phyloP scores from a whole-genome alignment of 2,113 vertebrate species.

The Paedocypris sp. region DNA sequence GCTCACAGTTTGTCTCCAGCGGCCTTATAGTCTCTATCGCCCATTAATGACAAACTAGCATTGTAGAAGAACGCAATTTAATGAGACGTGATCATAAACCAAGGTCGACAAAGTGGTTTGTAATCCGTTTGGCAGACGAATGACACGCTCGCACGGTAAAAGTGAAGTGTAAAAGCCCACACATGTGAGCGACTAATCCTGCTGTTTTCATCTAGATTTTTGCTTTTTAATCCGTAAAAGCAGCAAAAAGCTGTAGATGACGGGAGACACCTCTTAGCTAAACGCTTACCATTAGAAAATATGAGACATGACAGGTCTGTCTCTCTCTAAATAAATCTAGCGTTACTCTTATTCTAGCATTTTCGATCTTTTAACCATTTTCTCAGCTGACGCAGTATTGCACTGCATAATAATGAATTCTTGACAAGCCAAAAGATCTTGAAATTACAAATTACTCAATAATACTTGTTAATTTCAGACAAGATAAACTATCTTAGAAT shows the following conservation, averaged over 20 bases:
- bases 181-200: slow-evolving; percentile 37
- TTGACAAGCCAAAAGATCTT: too few species aligned
- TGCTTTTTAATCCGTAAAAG: slow-evolving; percentile 34
- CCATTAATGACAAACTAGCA: slow-evolving; percentile 4
- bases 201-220: slow-evolving; percentile 39
- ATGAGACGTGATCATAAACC: slow-evolving; percentile 2
- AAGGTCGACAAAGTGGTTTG: background rate
- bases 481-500: too few species aligned
- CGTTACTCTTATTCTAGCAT: too few species aligned
- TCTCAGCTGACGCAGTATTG: too few species aligned
- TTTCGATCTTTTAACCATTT: too few species aligned
- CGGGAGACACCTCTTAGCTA: background rate
- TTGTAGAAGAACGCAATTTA: slow-evolving; percentile 5
- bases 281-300: slow-evolving; percentile 30
- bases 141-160: slow-evolving; percentile 23
- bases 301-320: background rate
- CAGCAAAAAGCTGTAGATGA: slow-evolving; percentile 13
- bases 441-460: too few species aligned
- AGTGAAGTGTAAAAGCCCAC: slow-evolving; percentile 35
- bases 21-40: background rate
- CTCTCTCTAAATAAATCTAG: too few species aligned
- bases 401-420: too few species aligned
- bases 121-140: slow-evolving; percentile 27
- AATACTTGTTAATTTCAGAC: too few species aligned
- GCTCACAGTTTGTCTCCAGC: background rate